These are phyloP conservation scores for Protonemura montana DNA, from an alignment of 2,888 invertebrate species.

Conservation along the genomic window DNA sequence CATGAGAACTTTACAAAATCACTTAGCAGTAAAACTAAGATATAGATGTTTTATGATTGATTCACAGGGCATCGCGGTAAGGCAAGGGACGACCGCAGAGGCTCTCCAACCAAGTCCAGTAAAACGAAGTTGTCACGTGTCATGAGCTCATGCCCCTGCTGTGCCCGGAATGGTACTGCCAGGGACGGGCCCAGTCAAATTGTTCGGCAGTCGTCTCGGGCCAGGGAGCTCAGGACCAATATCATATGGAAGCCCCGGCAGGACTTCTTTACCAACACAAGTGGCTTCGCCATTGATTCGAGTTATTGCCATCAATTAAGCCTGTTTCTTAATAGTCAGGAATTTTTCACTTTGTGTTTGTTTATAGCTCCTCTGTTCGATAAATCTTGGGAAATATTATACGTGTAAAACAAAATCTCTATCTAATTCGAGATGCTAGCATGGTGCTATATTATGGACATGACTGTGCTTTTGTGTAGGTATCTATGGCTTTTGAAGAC, in stretches of 20 bases:
- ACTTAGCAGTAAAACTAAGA: conserved; percentile 28
- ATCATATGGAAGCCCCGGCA: not conserved
- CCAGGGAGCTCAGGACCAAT: not conserved
- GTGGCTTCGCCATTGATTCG: not conserved
- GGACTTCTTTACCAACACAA: not conserved
- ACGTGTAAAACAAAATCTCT: conserved; percentile 12
- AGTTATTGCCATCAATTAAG: conserved; percentile 7
- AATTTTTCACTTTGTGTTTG: conserved; percentile 12
- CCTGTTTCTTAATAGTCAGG: not conserved
- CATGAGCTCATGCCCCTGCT: not conserved
- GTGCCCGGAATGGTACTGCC: not conserved
- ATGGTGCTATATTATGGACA: not conserved
- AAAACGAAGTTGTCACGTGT: not conserved
- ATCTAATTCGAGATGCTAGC: conserved; percentile 3
- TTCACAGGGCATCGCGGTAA: not conserved
- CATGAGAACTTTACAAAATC: conserved; percentile 12
- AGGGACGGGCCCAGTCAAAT: not conserved
- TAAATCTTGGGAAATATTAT: conserved; percentile 7
- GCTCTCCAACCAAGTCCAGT: too few relatives aligned
- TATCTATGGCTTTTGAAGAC: not conserved
- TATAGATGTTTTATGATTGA: conserved; percentile 28
- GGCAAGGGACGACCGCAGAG: not conserved
- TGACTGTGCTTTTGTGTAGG: not conserved
- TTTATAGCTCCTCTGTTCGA: not conserved
- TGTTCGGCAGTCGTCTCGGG: not conserved